Base-by-base conservation (phyloP, 2,113 vertebrate species). In the Nymphicus hollandicus region DNA sequence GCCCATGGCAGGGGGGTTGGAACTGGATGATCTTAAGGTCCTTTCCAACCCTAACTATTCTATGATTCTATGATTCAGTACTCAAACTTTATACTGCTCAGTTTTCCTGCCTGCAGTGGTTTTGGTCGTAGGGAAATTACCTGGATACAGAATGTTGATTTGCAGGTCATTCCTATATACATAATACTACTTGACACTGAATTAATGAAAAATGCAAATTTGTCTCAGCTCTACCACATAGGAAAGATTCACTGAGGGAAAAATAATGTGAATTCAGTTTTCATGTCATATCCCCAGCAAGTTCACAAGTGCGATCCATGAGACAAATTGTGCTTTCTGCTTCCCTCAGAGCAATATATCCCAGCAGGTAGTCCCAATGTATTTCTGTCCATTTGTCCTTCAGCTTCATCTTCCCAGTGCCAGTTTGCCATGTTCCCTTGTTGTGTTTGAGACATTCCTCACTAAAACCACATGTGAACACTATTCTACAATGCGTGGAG, bases 401-500 rank as follows among this genome's bases (percentile, higher is more conserved):
- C 76, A 63, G 19, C 35, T 86, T 58, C 66, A 25, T 27, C 33
- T 53, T 78, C 63, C 18, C 24, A 25, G 15, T 10, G 20, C 18
- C 33, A 33, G 17, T 24, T 81, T 14, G 17, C 4, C 43, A 8
- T 7, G 28, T 25, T 76, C 28, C 41, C 8, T 22, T 35, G 22
- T 31, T 43, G 7, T 17, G 6, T 58, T 39, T 82, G 47, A 89
- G 23, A 46, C 18, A 13, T 25, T 76, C 23, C 44, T 73, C 17
- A 20, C 11, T 33, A 43, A 71, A 74, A 31, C 8, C 31, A 61
- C 20, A 16, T 0, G 1, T 20, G 53, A 79, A 17, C 31, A 25
- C 7, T 16, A 3, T 33, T 37, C 31, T 8, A 19, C 16, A 41
- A 6, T 0, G 1, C 0, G 4, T 46, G 43, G 22, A 72, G 18